Percentiles rank a stretch among this genome's conserved stretches.
Evolutionary conservation across 2,797 vertebrate genomes (phyloP).

Genomic region (Cottoperca gobio): DNA sequence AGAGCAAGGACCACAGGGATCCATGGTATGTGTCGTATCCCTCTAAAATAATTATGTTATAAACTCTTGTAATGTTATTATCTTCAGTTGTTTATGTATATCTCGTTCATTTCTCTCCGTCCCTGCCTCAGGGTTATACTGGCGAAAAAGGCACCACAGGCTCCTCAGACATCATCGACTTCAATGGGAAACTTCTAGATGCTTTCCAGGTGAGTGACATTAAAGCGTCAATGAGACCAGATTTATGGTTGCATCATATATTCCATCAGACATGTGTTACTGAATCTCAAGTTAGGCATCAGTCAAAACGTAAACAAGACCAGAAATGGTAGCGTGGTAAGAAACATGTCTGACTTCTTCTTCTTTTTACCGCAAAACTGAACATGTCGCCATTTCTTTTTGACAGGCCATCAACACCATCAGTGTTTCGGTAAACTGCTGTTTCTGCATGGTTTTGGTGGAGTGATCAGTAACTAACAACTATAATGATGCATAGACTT

Average conservation of each 20-base stretch:
- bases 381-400: slow-evolving; percentile 62
- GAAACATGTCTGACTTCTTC: background rate
- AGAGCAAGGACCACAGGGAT: slow-evolving; percentile 77
- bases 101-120: background rate
- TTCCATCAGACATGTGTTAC: slow-evolving; percentile 1
- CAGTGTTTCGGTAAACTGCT: slow-evolving; percentile 83
- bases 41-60: background rate
- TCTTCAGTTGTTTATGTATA: background rate
- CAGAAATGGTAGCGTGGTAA: slow-evolving; percentile 1
- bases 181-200: slow-evolving; percentile 90
- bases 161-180: slow-evolving; percentile 90
- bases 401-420: slow-evolving; percentile 84
- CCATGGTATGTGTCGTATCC: slow-evolving; percentile 62
- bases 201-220: slow-evolving; percentile 88
- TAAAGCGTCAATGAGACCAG: background rate
- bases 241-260: slow-evolving; percentile 13
- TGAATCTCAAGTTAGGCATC: slow-evolving; percentile 4
- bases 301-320: slow-evolving; percentile 7
- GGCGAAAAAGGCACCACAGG: slow-evolving; percentile 89
- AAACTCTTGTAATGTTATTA: background rate
- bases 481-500: slow-evolving; percentile 21
- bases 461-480: slow-evolving; percentile 70
- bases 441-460: slow-evolving; percentile 73
- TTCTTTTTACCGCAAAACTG: slow-evolving; percentile 25
- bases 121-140: slow-evolving; percentile 84